phyloP scores from a whole-genome alignment of 1,140 invertebrate species.

The Pseudomyrmex cubaensis region DNA sequence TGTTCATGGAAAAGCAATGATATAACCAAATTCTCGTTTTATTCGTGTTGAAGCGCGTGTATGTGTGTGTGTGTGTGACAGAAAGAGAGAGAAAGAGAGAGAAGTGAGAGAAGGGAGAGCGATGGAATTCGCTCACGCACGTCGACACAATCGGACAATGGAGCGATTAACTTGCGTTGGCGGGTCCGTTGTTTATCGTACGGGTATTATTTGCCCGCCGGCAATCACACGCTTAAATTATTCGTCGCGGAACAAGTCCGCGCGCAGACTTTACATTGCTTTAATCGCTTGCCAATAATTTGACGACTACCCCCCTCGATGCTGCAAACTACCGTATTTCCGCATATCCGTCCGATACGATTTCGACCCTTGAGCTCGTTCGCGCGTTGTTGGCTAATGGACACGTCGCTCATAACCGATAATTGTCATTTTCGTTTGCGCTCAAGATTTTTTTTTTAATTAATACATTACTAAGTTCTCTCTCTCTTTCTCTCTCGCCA shows the following conservation, averaged over 20 bases:
- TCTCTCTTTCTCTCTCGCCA: neutral
- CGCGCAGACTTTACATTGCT: conserved; percentile 78
- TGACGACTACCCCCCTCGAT: conserved; percentile 61
- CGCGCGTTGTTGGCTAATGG: neutral
- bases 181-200: conserved; percentile 78
- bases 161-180: conserved; percentile 80
- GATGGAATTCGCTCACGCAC: conserved; percentile 74
- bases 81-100: too few species aligned
- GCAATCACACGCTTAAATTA: conserved; percentile 81
- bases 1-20: conserved; percentile 52
- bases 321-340: conserved; percentile 51
- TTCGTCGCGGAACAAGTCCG: conserved; percentile 70
- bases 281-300: conserved; percentile 78
- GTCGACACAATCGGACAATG: conserved; percentile 78
- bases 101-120: neutral
- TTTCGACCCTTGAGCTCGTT: conserved; percentile 10
- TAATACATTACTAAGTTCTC: conserved; percentile 2
- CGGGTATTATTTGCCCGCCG: conserved; percentile 76
- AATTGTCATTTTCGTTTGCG: neutral
- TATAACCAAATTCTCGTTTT: conserved; percentile 49
- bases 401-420: conserved; percentile 1
- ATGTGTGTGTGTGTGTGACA: neutral
- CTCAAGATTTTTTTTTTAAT: neutral
- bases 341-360: conserved; percentile 2
- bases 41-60: conserved; percentile 41